Percentiles rank a stretch among this genome's conserved stretches.
These are phyloP conservation scores for Pangasius larnaudii DNA, from an alignment of 2,797 vertebrate species.

Conservation along the genomic window DNA sequence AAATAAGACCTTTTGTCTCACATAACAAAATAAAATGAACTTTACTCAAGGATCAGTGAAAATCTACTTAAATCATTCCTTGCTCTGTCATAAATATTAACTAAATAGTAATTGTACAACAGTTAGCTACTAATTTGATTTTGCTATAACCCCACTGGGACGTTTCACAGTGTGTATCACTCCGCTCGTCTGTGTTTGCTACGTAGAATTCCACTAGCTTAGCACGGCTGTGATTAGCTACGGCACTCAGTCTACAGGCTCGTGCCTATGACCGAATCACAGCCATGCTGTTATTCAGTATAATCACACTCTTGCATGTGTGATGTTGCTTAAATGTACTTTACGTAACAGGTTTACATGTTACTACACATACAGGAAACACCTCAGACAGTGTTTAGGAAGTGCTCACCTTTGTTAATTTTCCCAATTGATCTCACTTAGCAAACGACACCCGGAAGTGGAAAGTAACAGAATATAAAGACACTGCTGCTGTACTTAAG, in stretches of 20 bases:
- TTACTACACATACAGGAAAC: not conserved
- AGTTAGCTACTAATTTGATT: no score
- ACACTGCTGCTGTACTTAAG: not conserved
- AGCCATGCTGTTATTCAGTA: no score
- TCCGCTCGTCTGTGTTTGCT: not conserved
- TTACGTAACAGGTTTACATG: not conserved
- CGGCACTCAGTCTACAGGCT: no score
- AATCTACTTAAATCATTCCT: not conserved
- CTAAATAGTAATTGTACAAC: not conserved
- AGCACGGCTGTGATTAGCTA: no score
- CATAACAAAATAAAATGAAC: not conserved
- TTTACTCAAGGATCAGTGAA: not conserved
- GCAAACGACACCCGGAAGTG: not conserved
- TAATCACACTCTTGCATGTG: no score
- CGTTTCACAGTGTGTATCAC: not conserved
- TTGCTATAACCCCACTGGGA: not conserved
- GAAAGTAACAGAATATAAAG: not conserved
- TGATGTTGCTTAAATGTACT: no score
- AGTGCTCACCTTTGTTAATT: not conserved
- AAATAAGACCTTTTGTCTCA: not conserved
- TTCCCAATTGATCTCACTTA: not conserved
- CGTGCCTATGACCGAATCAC: no score
- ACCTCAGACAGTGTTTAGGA: no score
- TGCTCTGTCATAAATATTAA: not conserved
- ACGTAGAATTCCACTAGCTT: not conserved